Conservation (phyloP, 2,888 invertebrate species). For the Dascillus cervinus region DNA sequence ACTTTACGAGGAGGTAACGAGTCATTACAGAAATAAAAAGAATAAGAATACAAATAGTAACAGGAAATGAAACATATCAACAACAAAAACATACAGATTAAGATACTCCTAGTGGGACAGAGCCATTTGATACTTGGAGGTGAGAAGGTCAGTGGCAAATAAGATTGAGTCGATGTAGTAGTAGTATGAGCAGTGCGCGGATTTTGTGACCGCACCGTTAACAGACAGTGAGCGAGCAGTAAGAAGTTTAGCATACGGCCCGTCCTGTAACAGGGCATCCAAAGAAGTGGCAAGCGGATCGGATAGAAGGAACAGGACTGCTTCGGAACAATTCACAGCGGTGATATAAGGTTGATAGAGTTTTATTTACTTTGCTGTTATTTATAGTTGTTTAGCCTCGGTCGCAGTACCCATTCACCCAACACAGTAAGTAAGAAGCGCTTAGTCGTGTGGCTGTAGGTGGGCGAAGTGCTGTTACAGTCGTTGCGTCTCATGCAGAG, state of each 20-base stretch:
- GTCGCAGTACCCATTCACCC: constrained; percentile 22
- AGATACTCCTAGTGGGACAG: constrained; percentile 46
- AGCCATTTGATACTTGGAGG: constrained; percentile 53
- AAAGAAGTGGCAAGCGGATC: constrained; percentile 25
- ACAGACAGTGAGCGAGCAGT: constrained; percentile 15
- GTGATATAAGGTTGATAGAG: constrained; percentile 21
- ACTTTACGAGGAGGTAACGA: constrained; percentile 44
- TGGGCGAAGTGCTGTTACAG: constrained; percentile 42
- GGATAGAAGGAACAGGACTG: constrained; percentile 19
- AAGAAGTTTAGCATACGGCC: constrained; percentile 17
- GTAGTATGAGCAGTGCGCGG: constrained; percentile 16
- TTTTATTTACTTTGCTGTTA: constrained; percentile 22
- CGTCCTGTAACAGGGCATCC: constrained; percentile 24
- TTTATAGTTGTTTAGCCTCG: constrained; percentile 39
- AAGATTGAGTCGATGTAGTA: constrained; percentile 36
- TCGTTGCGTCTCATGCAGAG: constrained; percentile 34
- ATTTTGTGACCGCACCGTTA: constrained; percentile 13
- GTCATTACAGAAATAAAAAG: constrained; percentile 30
- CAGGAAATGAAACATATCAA: constrained; percentile 41
- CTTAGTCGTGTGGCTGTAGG: constrained; percentile 37
- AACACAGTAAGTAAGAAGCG: constrained; percentile 21
- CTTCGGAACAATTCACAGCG: constrained; percentile 29
- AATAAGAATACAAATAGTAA: constrained; percentile 34
- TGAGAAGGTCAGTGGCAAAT: constrained; percentile 43
- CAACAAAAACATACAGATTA: constrained; percentile 45